Evolutionary conservation across 2,888 invertebrate genomes (phyloP), one percentile per base, ranked within the genome.

Genomic region (Alsophila aescularia): DNA sequence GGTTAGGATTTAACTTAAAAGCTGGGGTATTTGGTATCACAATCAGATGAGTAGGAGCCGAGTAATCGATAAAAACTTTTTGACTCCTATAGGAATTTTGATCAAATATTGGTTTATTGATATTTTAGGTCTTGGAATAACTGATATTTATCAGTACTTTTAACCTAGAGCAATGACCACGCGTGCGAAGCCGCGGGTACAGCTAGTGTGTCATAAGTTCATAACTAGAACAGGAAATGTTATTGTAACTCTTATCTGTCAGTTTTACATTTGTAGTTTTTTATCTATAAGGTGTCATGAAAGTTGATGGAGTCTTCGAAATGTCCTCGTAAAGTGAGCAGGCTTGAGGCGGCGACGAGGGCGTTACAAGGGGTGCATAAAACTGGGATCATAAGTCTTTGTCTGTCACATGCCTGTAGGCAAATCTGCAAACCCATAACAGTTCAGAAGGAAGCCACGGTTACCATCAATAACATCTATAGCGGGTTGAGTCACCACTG

Each of bases 321-420:
- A 63, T 45, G 42, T 55, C 48, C 54, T 64, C 62, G 60, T 65
- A 66, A 66, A 66, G 53, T 52, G 27, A 47, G 34, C 44, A 43
- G 29, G 40, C 47, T 59, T 52, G 52, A 42, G 58, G 55, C 51
- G 53, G 42, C 52, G 50, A 40, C 51, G 62, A 51, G 40, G 52
- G 50, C 49, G 49, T 50, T 35, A 18, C 43, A 12, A 50, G 54
- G 61, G 58, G 59, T 68, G 61, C 58, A 64, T 67, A 62, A 64
- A 62, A 78, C 66, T 60, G 64, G 55, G 58, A 64, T 55, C 71
- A 74, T 79, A 67, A 73, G 60, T 77, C 75, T 58, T 62, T 67
- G 73, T 72, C 77, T 54, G 47, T 50, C 53, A 56, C 75, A 75
- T 64, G 65, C 61, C 62, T 59, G 62, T 21, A 55, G 53, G 56